A percentile compares a stretch with the other conserved stretches of the same genome.
phyloP scores from a whole-genome alignment of 2,113 vertebrate species.

The Planiliza haematocheilus region DNA sequence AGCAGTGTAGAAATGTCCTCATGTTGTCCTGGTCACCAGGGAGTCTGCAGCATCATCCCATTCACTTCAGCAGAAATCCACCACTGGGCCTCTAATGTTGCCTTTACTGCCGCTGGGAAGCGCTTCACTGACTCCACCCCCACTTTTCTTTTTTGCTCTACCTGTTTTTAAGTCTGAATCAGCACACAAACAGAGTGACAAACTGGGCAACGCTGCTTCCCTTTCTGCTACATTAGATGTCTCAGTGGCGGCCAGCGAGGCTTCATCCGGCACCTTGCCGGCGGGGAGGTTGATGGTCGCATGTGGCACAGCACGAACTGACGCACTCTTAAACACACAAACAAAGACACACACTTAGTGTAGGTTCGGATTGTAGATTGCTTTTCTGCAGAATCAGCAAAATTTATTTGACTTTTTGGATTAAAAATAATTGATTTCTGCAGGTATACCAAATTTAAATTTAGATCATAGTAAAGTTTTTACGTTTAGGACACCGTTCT shows the following conservation, averaged over 20 bases:
- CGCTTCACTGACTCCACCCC: slow-evolving; percentile 24
- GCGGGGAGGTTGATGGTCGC: slow-evolving; percentile 59
- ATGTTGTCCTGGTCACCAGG: background rate
- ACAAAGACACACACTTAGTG: background rate
- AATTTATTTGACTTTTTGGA: too few relatives aligned
- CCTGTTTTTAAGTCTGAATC: slow-evolving; percentile 53
- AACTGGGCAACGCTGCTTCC: slow-evolving; percentile 26
- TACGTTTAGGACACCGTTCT: too few relatives aligned
- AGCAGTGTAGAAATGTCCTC: background rate
- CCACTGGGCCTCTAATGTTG: slow-evolving; percentile 37
- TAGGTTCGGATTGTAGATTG: background rate
- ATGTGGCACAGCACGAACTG: slow-evolving; percentile 10
- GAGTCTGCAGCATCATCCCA: slow-evolving; percentile 37
- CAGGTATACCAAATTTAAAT: background rate
- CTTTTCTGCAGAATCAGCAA: too few relatives aligned
- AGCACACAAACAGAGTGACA: slow-evolving; percentile 27
- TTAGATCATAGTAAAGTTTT: too few relatives aligned
- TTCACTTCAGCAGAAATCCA: slow-evolving; percentile 45
- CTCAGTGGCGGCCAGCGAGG: slow-evolving; percentile 21
- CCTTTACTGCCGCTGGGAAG: slow-evolving; percentile 11
- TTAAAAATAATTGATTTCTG: background rate
- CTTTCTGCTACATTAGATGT: slow-evolving; percentile 38
- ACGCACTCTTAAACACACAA: slow-evolving; percentile 1
- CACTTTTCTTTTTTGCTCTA: slow-evolving; percentile 11
- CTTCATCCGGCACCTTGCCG: slow-evolving; percentile 51